Base-by-base conservation (phyloP, 1,140 invertebrate species). In the Drusus annulatus region DNA sequence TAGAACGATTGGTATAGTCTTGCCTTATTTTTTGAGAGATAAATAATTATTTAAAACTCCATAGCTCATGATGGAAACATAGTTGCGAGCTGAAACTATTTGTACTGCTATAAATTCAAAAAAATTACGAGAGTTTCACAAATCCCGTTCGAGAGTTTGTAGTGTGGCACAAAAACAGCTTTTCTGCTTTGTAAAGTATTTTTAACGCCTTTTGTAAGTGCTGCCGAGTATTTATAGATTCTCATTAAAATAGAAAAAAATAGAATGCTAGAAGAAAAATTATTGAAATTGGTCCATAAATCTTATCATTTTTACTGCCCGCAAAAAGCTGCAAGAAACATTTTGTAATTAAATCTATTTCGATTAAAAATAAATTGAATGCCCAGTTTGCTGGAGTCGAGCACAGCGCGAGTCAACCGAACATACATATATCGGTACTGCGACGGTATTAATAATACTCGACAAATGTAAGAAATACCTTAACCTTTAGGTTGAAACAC, bases 401-500 rank as follows among this genome's bases (percentile, higher is more conserved):
- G 54, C 19, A 17, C 54, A n/a, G n/a, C n/a, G 19, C n/a, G n/a
- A 56, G 19, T 17, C 19, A 17, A 56, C 8, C 52, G 3, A 56
- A n/a, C 1, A 56, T 21, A 21, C 54, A n/a, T 56, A 17, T 56
- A 56, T n/a, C n/a, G n/a, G 19, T 17, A 56, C 19, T 17, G 19
- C n/a, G 16, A 17, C n/a, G n/a, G n/a, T n/a, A 56, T 21, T 56
- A n/a, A 56, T 17, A 56, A 21, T 56, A 7, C n/a, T 17, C 54
- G 52, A 4, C 6, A 17, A 56, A 56, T 17, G n/a, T 4, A 65
- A 65, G 21, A 65, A 36, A 21, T 65, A 25, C 16, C 16, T 65
- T 65, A 65, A 65, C 62, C 62, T 65, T 65, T 65, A 36, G 16
- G 62, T 31, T 65, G 17, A 16, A 36, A 28, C 25, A 16, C 25